Conservation (phyloP, 2,113 vertebrate genomes). For the Ochotona princeps region DNA sequence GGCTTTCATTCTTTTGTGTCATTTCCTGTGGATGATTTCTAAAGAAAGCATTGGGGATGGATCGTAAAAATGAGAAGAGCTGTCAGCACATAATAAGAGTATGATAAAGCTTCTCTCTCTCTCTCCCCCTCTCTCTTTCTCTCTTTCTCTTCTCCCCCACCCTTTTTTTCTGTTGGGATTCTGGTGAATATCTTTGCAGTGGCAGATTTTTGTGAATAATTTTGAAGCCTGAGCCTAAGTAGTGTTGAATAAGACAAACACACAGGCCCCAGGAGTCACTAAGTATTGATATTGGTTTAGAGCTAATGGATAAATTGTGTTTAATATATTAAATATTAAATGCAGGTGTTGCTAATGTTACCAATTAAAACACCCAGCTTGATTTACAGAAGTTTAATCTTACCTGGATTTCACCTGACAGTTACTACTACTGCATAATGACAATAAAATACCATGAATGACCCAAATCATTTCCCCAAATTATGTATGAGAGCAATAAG, state of each 20-base stretch:
- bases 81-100: neutral
- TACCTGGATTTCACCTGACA: slow-evolving; percentile 48
- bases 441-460: slow-evolving; percentile 9
- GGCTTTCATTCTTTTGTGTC: slow-evolving; percentile 39
- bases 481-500: neutral
- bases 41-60: slow-evolving; percentile 32
- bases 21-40: slow-evolving; percentile 19
- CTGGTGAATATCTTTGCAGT: slow-evolving; percentile 39
- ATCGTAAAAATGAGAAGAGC: slow-evolving; percentile 23
- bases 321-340: slow-evolving; percentile 68
- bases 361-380: slow-evolving; percentile 54
- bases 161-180: slow-evolving; percentile 46
- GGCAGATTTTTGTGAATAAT: slow-evolving; percentile 49
- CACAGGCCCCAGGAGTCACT: slow-evolving; percentile 32
- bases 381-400: slow-evolving; percentile 63
- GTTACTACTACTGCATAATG: slow-evolving; percentile 18
- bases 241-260: slow-evolving; percentile 64
- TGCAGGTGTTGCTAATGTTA: slow-evolving; percentile 54
- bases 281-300: slow-evolving; percentile 56
- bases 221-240: slow-evolving; percentile 54
- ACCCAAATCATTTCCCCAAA: slow-evolving; percentile 20
- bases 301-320: slow-evolving; percentile 41
- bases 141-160: too few species aligned
- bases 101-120: neutral
- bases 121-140: neutral